phyloP scores from a whole-genome alignment of 1,140 invertebrate species.

The Macrosteles quadrilineatus region DNA sequence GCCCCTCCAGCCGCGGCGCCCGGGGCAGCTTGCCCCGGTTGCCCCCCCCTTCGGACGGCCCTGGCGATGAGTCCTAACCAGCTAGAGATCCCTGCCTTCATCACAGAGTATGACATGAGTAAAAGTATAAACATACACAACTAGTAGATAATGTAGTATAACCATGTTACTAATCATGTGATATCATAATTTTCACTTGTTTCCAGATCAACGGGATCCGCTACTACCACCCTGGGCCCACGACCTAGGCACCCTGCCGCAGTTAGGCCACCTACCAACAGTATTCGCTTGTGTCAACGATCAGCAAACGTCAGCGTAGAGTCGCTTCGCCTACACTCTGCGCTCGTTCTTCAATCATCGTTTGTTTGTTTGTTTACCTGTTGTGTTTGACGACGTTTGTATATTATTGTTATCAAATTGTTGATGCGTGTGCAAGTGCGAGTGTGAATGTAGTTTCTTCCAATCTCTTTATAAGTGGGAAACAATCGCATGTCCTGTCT shows the following conservation, averaged over 20 bases:
- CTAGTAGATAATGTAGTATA: no score
- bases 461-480: not conserved
- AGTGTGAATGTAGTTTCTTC: not conserved
- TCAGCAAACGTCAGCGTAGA: slow-evolving; percentile 1
- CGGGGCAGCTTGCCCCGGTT: no score
- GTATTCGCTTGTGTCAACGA: slow-evolving; percentile 38
- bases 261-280: slow-evolving; percentile 28
- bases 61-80: slow-evolving; percentile 89
- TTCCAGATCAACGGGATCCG: slow-evolving; percentile 72
- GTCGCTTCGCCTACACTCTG: slow-evolving; percentile 15
- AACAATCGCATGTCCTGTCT: not conserved
- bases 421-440: slow-evolving; percentile 1
- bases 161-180: no score
- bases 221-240: slow-evolving; percentile 65
- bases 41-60: no score
- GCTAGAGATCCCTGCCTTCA: slow-evolving; percentile 90
- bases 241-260: slow-evolving; percentile 23
- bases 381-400: not conserved
- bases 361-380: slow-evolving; percentile 4
- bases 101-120: slow-evolving; percentile 94
- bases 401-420: not conserved
- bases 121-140: slow-evolving; percentile 63
- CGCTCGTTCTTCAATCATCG: slow-evolving; percentile 7
- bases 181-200: no score
- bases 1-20: no score